phyloP scores from a whole-genome alignment of 2,113 vertebrate genomes.

The Sus scrofa region T2T-Sscrofa CM000814.6:78169501-78170000 shows the following conservation, averaged over 20 bases:
- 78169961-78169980: neutral
- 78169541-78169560: too few relatives aligned
- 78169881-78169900: neutral
- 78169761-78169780: neutral
- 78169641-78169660: neutral
- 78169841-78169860: neutral
- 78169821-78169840: neutral
- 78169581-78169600: constrained; percentile 29
- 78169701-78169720: neutral
- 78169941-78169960: neutral
- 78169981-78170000: neutral
- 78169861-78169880: neutral
- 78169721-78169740: neutral
- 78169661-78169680: neutral
- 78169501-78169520: constrained; percentile 69
- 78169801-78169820: neutral
- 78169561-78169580: constrained; percentile 49
- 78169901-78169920: neutral
- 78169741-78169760: constrained; percentile 16
- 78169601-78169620: neutral
- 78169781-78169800: neutral
- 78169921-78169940: neutral
- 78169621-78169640: neutral
- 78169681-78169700: neutral
- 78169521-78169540: constrained; percentile 40